Base-by-base conservation (phyloP, 2,888 invertebrate species). In the Cephus pulcher region DNA sequence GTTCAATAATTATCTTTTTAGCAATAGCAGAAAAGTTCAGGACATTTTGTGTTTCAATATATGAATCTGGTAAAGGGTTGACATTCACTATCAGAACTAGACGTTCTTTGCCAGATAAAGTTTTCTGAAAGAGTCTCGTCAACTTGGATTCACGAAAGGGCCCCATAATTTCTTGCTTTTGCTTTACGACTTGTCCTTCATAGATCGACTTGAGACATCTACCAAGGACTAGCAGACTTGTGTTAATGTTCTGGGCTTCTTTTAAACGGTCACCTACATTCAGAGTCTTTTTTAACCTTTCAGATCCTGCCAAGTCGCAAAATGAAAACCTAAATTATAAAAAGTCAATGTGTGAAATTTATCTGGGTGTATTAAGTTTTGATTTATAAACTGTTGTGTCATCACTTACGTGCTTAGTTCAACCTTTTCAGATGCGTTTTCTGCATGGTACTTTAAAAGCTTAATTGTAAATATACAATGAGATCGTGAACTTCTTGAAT, bases 261-360 rank as follows among this genome's bases (percentile, higher is more conserved):
- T 95, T 95, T 82, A 98, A 92, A 15, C 98, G 92, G 4, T 95
- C 94, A 37, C 98, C 98, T 9, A 94, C 94, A 90, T 97, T 97
- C 73, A 95, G 93, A 0, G 98, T 97, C 87, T 97, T 97, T 76
- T 95, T 95, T 3, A 95, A 93, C 1, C 98, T 94, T 92, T 99
- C 98, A 12, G 97, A 96, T 0, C 99, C 99, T 74, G 99, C 99
- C 84, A 99, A 92, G 93, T 99, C 99, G 91, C 98, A 98, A 87
- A 99, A 96, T 0, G 91, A 82, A 80, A 91, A 91, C 0, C 97
- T 95, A 84, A 97, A 93, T 73, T 34, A 68, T 74, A 32, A 68
- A 35, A 76, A 69, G 2, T 75, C 78, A 77, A 76, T 73, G 69
- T 15, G 12, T 69, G 37, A 76, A 30, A 76, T 70, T 56, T 34